Conservation (phyloP, 2,888 invertebrate species). For the Catotricha subobsoleta region DNA sequence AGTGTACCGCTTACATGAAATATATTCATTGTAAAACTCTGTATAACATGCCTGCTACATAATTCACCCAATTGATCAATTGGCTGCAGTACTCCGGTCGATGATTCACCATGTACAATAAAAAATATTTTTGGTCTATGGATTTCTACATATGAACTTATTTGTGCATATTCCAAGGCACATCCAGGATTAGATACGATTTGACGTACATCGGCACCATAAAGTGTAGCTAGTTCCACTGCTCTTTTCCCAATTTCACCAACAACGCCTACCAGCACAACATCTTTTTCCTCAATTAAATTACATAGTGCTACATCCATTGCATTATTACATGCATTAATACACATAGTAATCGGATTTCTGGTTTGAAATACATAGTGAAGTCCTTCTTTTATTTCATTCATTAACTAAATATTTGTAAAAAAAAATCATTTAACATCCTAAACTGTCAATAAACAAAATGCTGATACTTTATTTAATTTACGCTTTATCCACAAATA, state of each 20-base stretch:
- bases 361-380: constrained; percentile 76
- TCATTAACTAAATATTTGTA: constrained; percentile 45
- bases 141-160: constrained; percentile 44
- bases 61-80: constrained; percentile 58
- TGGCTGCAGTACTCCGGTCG: constrained; percentile 67
- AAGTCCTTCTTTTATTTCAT: constrained; percentile 62
- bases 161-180: constrained; percentile 41
- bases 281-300: constrained; percentile 57
- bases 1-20: constrained; percentile 14
- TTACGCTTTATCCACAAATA: too few relatives aligned
- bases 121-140: constrained; percentile 56
- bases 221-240: constrained; percentile 50
- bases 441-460: background rate
- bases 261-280: constrained; percentile 52
- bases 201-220: constrained; percentile 35
- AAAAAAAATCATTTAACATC: background rate
- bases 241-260: constrained; percentile 79
- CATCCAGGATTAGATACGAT: constrained; percentile 35
- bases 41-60: constrained; percentile 44
- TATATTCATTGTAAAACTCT: background rate
- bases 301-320: constrained; percentile 76
- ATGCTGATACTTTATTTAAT: background rate
- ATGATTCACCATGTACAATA: constrained; percentile 74
- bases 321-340: constrained; percentile 55
- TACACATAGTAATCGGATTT: constrained; percentile 53